Percentiles rank a stretch among this genome's conserved stretches.
These are phyloP conservation scores for Corynorhinus townsendii DNA, from an alignment of 2,113 vertebrate species.

Conservation along the genomic window DNA sequence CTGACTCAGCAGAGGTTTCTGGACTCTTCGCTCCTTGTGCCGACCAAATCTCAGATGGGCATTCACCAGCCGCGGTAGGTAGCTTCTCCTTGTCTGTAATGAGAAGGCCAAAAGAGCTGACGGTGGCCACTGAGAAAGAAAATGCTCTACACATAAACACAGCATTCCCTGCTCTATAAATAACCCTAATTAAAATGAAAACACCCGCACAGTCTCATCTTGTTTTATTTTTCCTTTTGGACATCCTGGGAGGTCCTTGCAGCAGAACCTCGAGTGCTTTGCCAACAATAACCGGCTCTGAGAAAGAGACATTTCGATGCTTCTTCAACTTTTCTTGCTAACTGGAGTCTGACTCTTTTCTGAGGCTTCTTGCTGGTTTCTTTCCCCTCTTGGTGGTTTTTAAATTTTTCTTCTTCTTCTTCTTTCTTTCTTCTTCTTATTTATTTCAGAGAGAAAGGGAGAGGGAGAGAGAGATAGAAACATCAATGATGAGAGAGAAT, in stretches of 20 bases:
- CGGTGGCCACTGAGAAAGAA: conserved; percentile 34
- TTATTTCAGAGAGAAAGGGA: too few species aligned
- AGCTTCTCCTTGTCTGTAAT: conserved; percentile 38
- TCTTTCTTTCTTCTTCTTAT: not conserved
- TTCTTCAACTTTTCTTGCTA: conserved; percentile 4
- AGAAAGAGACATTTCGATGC: conserved; percentile 31
- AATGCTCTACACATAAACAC: conserved; percentile 51
- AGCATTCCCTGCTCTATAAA: conserved; percentile 67
- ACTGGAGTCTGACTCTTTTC: not conserved
- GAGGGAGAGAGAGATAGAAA: too few species aligned
- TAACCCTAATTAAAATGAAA: conserved; percentile 72
- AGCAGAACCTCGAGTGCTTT: conserved; percentile 22
- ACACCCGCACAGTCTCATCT: conserved; percentile 51
- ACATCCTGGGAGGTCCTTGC: conserved; percentile 73
- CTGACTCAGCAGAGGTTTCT: conserved; percentile 70
- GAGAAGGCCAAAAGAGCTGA: conserved; percentile 64
- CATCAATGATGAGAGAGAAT: too few species aligned
- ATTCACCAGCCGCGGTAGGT: conserved; percentile 20
- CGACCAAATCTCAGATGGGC: not conserved
- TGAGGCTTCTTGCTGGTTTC: not conserved
- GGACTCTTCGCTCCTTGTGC: not conserved
- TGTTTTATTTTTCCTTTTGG: conserved; percentile 39
- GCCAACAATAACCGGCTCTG: conserved; percentile 73
- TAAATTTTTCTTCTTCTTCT: too few species aligned
- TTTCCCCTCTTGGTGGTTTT: not conserved